Evolutionary conservation across 2,113 vertebrate species (phyloP), one percentile per base, ranked within the genome.

Genomic region (Seriola aureovittata): DNA sequence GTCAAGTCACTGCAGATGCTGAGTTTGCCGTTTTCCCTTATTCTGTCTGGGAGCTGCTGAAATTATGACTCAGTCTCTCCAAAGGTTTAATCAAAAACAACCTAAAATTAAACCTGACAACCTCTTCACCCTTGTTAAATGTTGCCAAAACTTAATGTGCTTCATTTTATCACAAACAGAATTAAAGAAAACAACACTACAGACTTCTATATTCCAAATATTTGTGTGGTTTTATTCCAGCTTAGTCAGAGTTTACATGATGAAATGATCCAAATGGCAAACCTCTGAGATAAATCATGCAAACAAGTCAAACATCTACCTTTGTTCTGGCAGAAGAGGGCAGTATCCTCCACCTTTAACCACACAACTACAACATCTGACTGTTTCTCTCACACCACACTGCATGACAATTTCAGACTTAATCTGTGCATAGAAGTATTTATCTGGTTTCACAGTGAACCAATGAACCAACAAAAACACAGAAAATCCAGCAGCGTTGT

Each of bases 241-340:
- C 1, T 70, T 23, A 48, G 19, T 74, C 58, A 34, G 25, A 40
- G 64, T 80, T 72, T 38, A 65, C 72, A 74, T 40, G 42, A 66
- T 11, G 1, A 59, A 48, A 40, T 9, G 17, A 58, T 75, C 44
- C 8, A 10, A 58, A 34, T 46, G 59, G 69, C 17, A 74, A 71
- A 73, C 25, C 11, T 64, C 23, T 65, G 36, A 72, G 52, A 71
- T 19, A n/a, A 77, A 83, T 78, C 73, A 81, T 60, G 77, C 69
- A 23, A 36, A 46, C 8, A n/a, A 1, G 52, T 80, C 74, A 17
- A 2, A 58, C 21, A 14, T 66, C 32, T 83, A n/a, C 66, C 65
- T 73, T 48, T 5, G 9, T 77, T 64, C 75, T 57, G 46, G 46
- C 91, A 89, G 85, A 79, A 91, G 91, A 81, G 85, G 91, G 91